Evolutionary conservation across 1,140 invertebrate genomes (phyloP).

Genomic region (Anagrus nilaparvatae): DNA sequence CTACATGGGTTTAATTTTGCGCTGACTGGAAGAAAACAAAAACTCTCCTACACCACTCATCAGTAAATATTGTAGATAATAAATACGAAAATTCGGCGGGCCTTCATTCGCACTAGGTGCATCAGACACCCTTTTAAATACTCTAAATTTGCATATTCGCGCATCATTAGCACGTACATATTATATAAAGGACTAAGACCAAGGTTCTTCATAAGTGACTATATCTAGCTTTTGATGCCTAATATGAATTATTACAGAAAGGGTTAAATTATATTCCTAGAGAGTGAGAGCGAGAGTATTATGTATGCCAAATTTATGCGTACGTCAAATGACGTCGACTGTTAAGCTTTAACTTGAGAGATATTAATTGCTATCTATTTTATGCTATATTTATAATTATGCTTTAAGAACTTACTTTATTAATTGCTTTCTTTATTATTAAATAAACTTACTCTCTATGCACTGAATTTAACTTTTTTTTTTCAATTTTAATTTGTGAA

Average conservation of each 20-base stretch:
- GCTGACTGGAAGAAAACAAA: no score
- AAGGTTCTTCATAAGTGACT: not conserved
- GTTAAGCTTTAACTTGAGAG: conserved; percentile 23
- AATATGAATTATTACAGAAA: conserved; percentile 27
- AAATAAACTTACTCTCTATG: no score
- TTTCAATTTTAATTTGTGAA: no score
- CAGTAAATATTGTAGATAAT: no score
- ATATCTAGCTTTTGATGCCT: conserved; percentile 9
- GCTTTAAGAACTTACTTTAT: no score
- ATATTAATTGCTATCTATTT: conserved; percentile 31
- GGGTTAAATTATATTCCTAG: conserved; percentile 37
- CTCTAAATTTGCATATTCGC: conserved; percentile 10
- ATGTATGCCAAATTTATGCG: conserved; percentile 33
- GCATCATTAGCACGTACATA: conserved; percentile 25
- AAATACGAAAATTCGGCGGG: conserved; percentile 12
- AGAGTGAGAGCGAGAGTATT: conserved; percentile 35
- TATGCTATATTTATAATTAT: no score
- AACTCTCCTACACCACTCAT: no score
- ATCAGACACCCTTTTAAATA: not conserved
- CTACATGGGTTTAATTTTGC: no score
- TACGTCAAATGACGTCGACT: conserved; percentile 12
- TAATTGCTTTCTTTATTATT: no score
- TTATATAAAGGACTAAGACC: conserved; percentile 26
- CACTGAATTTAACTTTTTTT: no score
- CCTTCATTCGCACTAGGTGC: conserved; percentile 14